phyloP scores from a whole-genome alignment of 2,888 invertebrate genomes.

The Andrena trimmerana region DNA sequence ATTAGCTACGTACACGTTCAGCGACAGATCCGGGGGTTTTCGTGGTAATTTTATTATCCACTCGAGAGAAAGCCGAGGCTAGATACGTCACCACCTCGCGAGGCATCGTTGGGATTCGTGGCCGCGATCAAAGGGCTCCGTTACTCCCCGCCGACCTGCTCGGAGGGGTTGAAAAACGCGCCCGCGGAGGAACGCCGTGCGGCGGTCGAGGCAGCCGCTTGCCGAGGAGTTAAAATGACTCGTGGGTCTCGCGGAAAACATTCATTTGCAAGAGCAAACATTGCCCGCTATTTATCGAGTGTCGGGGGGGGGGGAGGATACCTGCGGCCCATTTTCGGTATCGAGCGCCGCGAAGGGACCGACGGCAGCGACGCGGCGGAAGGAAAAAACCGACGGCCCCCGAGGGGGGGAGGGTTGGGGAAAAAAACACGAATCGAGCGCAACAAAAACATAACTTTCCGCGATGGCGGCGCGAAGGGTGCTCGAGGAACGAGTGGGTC shows the following conservation, averaged over 20 bases:
- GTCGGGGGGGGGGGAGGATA: slow-evolving; percentile 66
- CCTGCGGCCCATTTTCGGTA: slow-evolving; percentile 72
- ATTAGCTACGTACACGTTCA: not conserved
- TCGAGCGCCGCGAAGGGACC: slow-evolving; percentile 70
- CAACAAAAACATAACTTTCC: slow-evolving; percentile 75
- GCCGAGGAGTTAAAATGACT: slow-evolving; percentile 65
- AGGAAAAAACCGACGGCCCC: slow-evolving; percentile 12
- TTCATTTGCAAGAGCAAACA: slow-evolving; percentile 72
- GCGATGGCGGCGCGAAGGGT: slow-evolving; percentile 72
- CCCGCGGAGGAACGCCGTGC: slow-evolving; percentile 22
- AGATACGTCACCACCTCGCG: not conserved
- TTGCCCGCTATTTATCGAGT: slow-evolving; percentile 72
- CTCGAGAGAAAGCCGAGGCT: no score
- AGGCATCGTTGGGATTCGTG: not conserved
- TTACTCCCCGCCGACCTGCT: not conserved
- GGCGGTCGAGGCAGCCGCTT: slow-evolving; percentile 22
- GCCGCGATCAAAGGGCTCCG: not conserved
- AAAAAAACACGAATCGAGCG: slow-evolving; percentile 66
- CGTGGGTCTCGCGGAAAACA: slow-evolving; percentile 65
- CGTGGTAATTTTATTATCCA: not conserved
- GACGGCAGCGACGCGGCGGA: slow-evolving; percentile 17
- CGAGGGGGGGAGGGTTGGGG: not conserved
- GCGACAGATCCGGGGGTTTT: slow-evolving; percentile 11
- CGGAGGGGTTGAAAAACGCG: not conserved
- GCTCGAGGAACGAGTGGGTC: slow-evolving; percentile 73